Evolutionary conservation across 2,113 vertebrate genomes (phyloP).

Genomic region (Vulpes lagopus): DNA sequence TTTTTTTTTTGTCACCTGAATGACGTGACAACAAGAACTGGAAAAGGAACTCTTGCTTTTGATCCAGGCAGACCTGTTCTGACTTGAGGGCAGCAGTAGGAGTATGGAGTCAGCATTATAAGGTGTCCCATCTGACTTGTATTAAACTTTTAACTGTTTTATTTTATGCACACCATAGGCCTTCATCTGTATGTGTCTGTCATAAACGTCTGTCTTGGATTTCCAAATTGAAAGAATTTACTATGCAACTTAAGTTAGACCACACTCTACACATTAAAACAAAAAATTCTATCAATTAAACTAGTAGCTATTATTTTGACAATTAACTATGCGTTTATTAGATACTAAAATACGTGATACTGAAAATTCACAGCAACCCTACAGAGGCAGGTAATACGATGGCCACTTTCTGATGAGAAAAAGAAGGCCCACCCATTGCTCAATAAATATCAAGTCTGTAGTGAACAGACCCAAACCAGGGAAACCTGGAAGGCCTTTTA

Average conservation of each 20-base stretch:
- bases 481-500: not conserved
- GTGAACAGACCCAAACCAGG: not conserved
- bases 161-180: conserved; percentile 55
- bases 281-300: not conserved
- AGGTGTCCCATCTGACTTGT: conserved; percentile 69
- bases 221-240: conserved; percentile 27
- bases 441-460: no score
- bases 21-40: conserved; percentile 76
- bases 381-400: not conserved
- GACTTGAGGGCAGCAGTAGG: not conserved
- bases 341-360: not conserved
- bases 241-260: not conserved
- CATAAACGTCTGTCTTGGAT: conserved; percentile 76
- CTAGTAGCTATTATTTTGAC: not conserved
- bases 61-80: conserved; percentile 45
- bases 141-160: conserved; percentile 71
- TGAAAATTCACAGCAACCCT: not conserved
- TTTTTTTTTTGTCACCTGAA: conserved; percentile 71
- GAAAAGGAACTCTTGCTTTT: conserved; percentile 76
- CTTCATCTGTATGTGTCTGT: conserved; percentile 52
- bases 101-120: conserved; percentile 65
- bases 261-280: not conserved
- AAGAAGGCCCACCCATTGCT: not conserved
- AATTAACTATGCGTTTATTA: not conserved
- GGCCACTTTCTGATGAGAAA: not conserved